Evolutionary conservation across 2,113 vertebrate genomes (phyloP).

Genomic region (Acinonyx jubatus): DNA sequence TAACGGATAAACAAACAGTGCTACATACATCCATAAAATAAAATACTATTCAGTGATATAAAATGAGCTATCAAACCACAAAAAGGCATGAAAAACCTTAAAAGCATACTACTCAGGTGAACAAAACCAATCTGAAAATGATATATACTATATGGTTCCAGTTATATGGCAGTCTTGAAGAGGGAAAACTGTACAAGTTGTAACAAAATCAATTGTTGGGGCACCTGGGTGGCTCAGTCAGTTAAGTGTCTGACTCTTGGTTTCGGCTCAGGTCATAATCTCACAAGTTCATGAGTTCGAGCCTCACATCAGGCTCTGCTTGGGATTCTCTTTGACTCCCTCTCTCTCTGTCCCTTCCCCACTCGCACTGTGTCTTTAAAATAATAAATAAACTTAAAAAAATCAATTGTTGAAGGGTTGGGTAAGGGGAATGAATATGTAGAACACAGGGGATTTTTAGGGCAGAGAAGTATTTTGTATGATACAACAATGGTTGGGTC

Average conservation of each 20-base stretch:
- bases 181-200: fast-evolving
- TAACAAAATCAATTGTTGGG: not conserved
- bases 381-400: not conserved
- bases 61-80: not conserved
- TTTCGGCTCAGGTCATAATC: too few relatives aligned
- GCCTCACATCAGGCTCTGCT: too few relatives aligned
- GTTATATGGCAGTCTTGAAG: not conserved
- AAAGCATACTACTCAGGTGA: not conserved
- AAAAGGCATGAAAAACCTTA: not conserved
- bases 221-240: too few relatives aligned
- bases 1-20: not conserved
- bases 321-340: too few relatives aligned
- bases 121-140: not conserved
- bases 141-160: not conserved
- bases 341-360: too few relatives aligned
- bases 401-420: not conserved
- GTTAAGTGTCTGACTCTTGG: too few relatives aligned
- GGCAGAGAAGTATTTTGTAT: not conserved
- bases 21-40: not conserved
- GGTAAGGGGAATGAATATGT: not conserved
- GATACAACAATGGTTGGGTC: not conserved
- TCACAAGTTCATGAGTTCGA: too few relatives aligned
- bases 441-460: not conserved
- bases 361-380: too few relatives aligned
- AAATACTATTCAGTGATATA: not conserved